Percentiles rank a stretch among this genome's conserved stretches.
Evolutionary conservation across 2,113 vertebrate genomes (phyloP).

Genomic region (Gopherus flavomarginatus): DNA sequence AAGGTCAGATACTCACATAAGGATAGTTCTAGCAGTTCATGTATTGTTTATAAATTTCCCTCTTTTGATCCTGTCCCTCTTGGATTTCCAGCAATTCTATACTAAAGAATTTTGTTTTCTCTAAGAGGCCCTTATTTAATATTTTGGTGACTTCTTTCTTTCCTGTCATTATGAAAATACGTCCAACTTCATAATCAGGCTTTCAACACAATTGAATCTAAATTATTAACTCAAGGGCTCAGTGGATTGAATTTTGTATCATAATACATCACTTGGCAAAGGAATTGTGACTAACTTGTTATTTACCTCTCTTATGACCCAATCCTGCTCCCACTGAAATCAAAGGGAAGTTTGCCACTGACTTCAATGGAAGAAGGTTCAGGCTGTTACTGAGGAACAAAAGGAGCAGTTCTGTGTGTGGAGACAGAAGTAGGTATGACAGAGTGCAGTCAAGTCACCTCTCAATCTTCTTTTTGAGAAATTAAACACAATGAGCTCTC

Average conservation of each 20-base stretch:
- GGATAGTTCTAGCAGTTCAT: neutral
- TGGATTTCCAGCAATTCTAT: constrained; percentile 12
- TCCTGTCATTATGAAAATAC: neutral
- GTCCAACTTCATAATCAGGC: constrained; percentile 1
- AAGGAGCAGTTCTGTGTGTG: neutral
- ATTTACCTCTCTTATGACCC: neutral
- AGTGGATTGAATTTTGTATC: neutral
- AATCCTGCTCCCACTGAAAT: neutral
- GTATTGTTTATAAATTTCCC: neutral
- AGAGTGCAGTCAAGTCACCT: neutral
- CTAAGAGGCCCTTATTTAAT: neutral
- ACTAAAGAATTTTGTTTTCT: neutral
- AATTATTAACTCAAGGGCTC: neutral
- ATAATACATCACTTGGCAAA: neutral
- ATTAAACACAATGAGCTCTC: neutral
- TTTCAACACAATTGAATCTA: constrained; percentile 11
- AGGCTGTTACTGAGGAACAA: neutral
- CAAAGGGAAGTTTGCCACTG: neutral
- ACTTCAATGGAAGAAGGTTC: neutral
- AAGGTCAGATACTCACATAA: neutral
- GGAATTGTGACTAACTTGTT: neutral
- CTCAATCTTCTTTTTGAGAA: too few relatives aligned
- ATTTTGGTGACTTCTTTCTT: neutral
- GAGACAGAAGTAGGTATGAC: neutral
- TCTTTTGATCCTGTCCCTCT: neutral